Conservation (phyloP, 2,113 vertebrate genomes). For the Anser brachyrhynchus region DNA sequence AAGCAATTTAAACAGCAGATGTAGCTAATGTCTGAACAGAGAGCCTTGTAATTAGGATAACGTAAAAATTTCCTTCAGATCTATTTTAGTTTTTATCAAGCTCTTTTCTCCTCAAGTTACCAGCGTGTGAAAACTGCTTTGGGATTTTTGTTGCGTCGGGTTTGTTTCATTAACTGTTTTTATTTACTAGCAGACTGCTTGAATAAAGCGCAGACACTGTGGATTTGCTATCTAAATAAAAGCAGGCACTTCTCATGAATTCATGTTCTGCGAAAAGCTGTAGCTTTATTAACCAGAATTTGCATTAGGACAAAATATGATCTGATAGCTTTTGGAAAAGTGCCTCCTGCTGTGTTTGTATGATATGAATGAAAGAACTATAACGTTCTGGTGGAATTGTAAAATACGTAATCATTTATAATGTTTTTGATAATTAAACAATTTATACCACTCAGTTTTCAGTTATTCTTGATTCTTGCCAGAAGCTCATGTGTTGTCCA, state of each 20-base stretch:
- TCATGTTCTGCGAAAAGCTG: neutral
- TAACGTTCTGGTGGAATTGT: neutral
- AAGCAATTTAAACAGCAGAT: neutral
- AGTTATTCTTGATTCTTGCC: neutral
- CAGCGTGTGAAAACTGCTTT: neutral
- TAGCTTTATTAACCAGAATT: neutral
- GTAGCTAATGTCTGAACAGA: neutral
- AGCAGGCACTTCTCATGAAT: neutral
- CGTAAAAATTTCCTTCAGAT: neutral
- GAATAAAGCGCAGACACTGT: neutral
- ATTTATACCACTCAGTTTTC: neutral
- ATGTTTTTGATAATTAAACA: neutral
- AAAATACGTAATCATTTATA: neutral
- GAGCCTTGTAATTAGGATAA: neutral
- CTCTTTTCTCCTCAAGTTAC: accelerated
- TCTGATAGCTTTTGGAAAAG: neutral
- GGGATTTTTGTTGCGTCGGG: neutral
- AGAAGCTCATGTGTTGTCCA: neutral
- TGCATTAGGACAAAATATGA: neutral
- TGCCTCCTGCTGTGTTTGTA: neutral
- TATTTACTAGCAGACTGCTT: neutral
- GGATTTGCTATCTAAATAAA: neutral
- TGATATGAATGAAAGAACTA: neutral
- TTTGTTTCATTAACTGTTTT: neutral
- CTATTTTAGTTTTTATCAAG: neutral